Conservation (phyloP, 2,113 vertebrate genomes). For the Pollimyrus isidori region DNA sequence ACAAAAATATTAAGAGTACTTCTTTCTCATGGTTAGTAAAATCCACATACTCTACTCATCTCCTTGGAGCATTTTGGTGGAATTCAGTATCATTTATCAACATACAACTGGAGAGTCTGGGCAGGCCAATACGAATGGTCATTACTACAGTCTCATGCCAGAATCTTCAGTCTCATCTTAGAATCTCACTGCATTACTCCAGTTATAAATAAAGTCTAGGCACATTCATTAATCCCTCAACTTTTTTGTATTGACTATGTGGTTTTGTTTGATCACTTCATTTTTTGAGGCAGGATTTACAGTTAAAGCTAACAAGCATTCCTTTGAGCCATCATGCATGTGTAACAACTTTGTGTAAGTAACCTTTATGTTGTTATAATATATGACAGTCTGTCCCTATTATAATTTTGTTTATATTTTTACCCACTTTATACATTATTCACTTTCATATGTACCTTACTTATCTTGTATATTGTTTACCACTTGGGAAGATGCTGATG, state of each 20-base stretch:
- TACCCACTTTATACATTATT: neutral
- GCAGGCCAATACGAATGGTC: neutral
- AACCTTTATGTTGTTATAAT: neutral
- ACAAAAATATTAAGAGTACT: neutral
- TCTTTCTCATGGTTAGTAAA: neutral
- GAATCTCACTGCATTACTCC: neutral
- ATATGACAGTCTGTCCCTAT: neutral
- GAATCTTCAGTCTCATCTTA: neutral
- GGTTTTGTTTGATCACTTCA: neutral
- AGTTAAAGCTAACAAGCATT: neutral
- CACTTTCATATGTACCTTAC: neutral
- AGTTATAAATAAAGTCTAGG: neutral
- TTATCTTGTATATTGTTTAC: neutral
- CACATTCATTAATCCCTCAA: neutral
- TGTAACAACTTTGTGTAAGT: neutral
- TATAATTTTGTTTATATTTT: neutral
- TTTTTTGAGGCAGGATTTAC: neutral
- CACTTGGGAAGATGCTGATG: neutral
- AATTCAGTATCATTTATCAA: neutral
- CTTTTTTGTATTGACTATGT: neutral
- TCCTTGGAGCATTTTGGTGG: neutral
- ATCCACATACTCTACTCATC: neutral
- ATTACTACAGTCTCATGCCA: neutral
- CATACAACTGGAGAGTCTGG: neutral
- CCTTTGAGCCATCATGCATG: neutral